Base-by-base conservation (phyloP, 1,140 invertebrate genomes). In the Lethocerus indicus region DNA sequence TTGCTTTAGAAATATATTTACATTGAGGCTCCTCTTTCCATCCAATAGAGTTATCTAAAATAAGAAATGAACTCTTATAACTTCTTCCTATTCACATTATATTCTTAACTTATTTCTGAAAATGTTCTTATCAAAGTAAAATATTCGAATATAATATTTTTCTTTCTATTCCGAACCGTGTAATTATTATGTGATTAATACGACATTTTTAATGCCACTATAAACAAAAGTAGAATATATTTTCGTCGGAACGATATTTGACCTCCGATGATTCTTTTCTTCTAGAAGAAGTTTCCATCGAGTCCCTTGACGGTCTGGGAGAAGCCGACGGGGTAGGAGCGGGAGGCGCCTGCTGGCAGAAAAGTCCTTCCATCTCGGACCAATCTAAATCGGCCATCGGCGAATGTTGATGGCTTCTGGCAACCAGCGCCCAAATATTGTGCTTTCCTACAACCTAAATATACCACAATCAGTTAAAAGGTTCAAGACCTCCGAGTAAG, bases 1-100 rank as follows among this genome's bases (percentile, higher is more conserved):
- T 67, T 97, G 92, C 66, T 95, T 96, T n/a, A 98, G 71, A 66
- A 97, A 97, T 54, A 98, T 97, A 64, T 96, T 97, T 1, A 98
- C 87, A 60, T 95, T 97, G 28, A 98, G 68, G 63, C 90, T 96
- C 55, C 91, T 68, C 65, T 96, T 97, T n/a, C 87, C 86, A 64
- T 93, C 89, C 32, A 95, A 65, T 32, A 95, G 67, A 14, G 78
- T 83, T 54, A 94, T 88, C 75, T 87, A 69, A n/a, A 72, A 68
- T 53, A 60, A 69, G 64, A 49, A 27, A 58, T 50, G 18, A 50
- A 50, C 29, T n/a, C n/a, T n/a, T n/a, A n/a, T n/a, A n/a, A n/a
- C n/a, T n/a, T n/a, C n/a, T n/a, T n/a, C n/a, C n/a, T n/a, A n/a
- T n/a, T n/a, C n/a, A n/a, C n/a, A n/a, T n/a, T n/a, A n/a, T n/a